phyloP scores from a whole-genome alignment of 2,888 invertebrate species.

The Nineta flava region DNA sequence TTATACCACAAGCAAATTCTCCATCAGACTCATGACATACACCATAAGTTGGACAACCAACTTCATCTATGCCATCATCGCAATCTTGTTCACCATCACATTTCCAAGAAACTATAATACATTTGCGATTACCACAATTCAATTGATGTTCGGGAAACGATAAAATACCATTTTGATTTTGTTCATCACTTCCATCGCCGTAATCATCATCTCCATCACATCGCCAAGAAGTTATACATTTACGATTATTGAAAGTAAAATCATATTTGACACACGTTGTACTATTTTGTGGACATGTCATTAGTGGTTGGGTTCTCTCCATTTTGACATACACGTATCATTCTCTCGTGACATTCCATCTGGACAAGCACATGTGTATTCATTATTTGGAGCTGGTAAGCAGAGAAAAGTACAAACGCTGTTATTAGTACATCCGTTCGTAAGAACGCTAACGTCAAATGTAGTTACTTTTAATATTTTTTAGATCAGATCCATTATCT shows the following conservation, averaged over 20 bases:
- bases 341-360: slow-evolving; percentile 46
- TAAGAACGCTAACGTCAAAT: slow-evolving; percentile 57
- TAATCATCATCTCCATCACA: no score
- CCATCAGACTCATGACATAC: slow-evolving; percentile 36
- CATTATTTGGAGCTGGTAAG: slow-evolving; percentile 52
- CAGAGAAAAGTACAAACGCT: slow-evolving; percentile 58
- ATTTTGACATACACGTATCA: slow-evolving; percentile 59
- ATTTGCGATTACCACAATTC: slow-evolving; percentile 20
- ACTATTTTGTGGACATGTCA: slow-evolving; percentile 51
- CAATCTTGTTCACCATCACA: slow-evolving; percentile 49
- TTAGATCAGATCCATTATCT: slow-evolving; percentile 47
- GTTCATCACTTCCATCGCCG: no score
- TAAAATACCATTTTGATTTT: slow-evolving; percentile 26
- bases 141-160: slow-evolving; percentile 33
- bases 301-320: slow-evolving; percentile 43
- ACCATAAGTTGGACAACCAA: slow-evolving; percentile 26
- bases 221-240: slow-evolving; percentile 42
- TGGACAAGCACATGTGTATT: slow-evolving; percentile 61
- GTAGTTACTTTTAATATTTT: slow-evolving; percentile 61
- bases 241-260: slow-evolving; percentile 37
- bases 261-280: slow-evolving; percentile 38
- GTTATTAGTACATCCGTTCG: slow-evolving; percentile 48
- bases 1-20: slow-evolving; percentile 42
- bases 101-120: slow-evolving; percentile 19
- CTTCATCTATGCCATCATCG: slow-evolving; percentile 45